phyloP scores from a whole-genome alignment of 2,888 invertebrate genomes.

The Lottia gigantea region DNA sequence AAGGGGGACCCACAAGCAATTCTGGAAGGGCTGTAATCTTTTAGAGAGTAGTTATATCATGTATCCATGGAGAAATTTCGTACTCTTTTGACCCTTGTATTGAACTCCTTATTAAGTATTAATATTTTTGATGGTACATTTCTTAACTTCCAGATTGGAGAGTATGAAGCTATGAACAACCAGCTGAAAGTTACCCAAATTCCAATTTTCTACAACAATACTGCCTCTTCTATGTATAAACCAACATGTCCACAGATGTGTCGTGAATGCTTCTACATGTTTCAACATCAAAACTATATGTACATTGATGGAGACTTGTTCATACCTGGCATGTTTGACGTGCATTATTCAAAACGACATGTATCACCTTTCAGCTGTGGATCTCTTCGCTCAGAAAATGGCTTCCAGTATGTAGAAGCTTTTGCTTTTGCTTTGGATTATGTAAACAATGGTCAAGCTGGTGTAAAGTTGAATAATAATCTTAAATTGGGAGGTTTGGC shows the following conservation, averaged over 20 bases:
- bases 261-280: conserved; percentile 57
- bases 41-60: too few relatives aligned
- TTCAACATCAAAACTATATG: conserved; percentile 49
- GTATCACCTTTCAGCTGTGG: conserved; percentile 52
- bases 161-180: conserved; percentile 14
- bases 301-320: conserved; percentile 55
- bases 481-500: conserved; percentile 56
- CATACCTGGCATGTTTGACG: conserved; percentile 57
- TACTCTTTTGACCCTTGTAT: too few relatives aligned
- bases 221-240: conserved; percentile 14
- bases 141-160: conserved; percentile 17
- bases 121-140: too few relatives aligned
- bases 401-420: conserved; percentile 59
- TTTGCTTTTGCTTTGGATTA: conserved; percentile 53
- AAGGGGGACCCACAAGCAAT: too few relatives aligned
- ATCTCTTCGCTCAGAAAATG: conserved; percentile 42
- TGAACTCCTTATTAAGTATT: background rate
- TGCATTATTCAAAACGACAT: conserved; percentile 48
- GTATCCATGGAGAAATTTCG: too few relatives aligned
- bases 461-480: conserved; percentile 32
- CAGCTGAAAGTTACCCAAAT: background rate
- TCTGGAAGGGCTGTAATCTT: too few relatives aligned
- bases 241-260: conserved; percentile 50
- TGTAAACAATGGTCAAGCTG: conserved; percentile 45
- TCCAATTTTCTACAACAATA: background rate